phyloP scores from a whole-genome alignment of 2,113 vertebrate species.

The Pelecanus crispus region DNA sequence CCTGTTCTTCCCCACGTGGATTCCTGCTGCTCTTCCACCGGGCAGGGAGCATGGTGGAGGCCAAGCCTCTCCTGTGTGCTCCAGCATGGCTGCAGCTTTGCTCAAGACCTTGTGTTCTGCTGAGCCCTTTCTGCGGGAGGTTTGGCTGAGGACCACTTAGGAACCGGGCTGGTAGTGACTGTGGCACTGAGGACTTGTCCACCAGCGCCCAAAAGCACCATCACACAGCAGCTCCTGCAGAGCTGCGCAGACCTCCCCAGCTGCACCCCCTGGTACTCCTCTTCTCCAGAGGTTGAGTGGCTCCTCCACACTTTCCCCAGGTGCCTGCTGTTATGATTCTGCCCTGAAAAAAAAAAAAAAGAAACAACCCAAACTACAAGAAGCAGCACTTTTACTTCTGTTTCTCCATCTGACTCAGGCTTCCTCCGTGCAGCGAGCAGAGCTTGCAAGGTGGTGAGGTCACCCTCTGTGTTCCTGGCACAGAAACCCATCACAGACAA shows the following conservation, averaged over 20 bases:
- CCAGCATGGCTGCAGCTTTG: not conserved
- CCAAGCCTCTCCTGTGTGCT: not conserved
- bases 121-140: not conserved
- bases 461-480: fast-evolving
- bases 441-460: not conserved
- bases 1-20: not conserved
- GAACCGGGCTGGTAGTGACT: not conserved
- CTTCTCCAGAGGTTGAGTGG: not conserved
- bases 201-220: not conserved
- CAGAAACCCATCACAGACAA: fast-evolving
- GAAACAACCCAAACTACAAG: not conserved
- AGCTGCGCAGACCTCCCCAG: not conserved
- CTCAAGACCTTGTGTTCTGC: not conserved
- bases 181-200: not conserved
- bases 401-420: not conserved
- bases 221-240: not conserved
- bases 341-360: not conserved
- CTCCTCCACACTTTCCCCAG: not conserved
- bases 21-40: not conserved
- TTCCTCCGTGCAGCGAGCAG: not conserved
- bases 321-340: not conserved
- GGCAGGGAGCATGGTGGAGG: not conserved
- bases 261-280: not conserved
- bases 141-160: not conserved
- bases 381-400: not conserved